Conservation (phyloP, 1,140 invertebrate species). For the Drosophila subobscura region DNA sequence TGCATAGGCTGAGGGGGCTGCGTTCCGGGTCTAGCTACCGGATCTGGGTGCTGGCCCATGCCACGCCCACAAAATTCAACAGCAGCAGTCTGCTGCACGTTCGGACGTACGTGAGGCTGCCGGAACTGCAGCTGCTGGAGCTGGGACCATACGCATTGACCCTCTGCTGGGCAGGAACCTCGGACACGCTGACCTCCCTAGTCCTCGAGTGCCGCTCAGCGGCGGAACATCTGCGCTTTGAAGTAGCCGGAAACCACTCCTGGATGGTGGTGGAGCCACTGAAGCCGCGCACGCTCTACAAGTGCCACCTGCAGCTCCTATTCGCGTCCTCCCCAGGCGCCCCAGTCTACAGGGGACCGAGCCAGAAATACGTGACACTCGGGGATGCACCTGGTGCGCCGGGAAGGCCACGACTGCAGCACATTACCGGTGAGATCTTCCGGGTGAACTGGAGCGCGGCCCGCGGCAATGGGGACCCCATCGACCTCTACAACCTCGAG, state of each 20-base stretch:
- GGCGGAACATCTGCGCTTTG: constrained; percentile 37
- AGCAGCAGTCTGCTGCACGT: constrained; percentile 86
- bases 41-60: constrained; percentile 89
- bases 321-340: constrained; percentile 86
- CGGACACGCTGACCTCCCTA: constrained; percentile 32
- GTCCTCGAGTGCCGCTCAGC: constrained; percentile 46
- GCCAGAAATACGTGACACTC: constrained; percentile 90
- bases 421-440: constrained; percentile 87
- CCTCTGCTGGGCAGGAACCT: constrained; percentile 55
- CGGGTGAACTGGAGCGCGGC: constrained; percentile 90
- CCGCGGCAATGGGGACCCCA: constrained; percentile 87
- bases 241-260: constrained; percentile 46
- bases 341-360: constrained; percentile 85
- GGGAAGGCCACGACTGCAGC: constrained; percentile 87
- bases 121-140: constrained; percentile 79
- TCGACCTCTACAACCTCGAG: constrained; percentile 87
- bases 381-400: constrained; percentile 88
- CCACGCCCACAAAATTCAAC: constrained; percentile 88
- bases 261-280: constrained; percentile 84
- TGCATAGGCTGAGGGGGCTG: constrained; percentile 84
- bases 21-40: constrained; percentile 87
- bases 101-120: constrained; percentile 89
- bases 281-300: constrained; percentile 89
- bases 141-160: constrained; percentile 56
- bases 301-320: constrained; percentile 88